phyloP scores from a whole-genome alignment of 2,888 invertebrate species.

The Brachylomia viminalis region DNA sequence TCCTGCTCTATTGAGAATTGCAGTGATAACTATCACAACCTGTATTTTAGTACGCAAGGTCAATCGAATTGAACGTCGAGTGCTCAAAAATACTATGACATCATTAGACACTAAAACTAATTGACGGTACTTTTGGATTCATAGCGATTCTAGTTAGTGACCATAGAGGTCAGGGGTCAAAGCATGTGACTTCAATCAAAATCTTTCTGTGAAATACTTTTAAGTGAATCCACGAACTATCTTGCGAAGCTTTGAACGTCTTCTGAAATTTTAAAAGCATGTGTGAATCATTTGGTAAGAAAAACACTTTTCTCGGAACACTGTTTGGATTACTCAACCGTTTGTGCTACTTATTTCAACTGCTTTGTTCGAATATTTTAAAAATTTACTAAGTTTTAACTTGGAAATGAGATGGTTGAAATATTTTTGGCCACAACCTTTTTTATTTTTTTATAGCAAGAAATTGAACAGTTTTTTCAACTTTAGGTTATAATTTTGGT shows the following conservation, averaged over 20 bases:
- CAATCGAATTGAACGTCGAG: slow-evolving; percentile 71
- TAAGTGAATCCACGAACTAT: slow-evolving; percentile 2
- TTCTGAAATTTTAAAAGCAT: slow-evolving; percentile 13
- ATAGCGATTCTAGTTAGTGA: slow-evolving; percentile 40
- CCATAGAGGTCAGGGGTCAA: slow-evolving; percentile 27
- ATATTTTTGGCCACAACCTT: background rate
- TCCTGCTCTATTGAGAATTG: slow-evolving; percentile 74
- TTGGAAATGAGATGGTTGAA: background rate
- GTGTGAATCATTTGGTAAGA: slow-evolving; percentile 45
- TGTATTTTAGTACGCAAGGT: slow-evolving; percentile 75
- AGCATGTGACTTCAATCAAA: slow-evolving; percentile 47
- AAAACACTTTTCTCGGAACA: slow-evolving; percentile 45
- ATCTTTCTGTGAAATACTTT: slow-evolving; percentile 12
- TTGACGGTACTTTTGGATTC: slow-evolving; percentile 58
- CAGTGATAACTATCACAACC: slow-evolving; percentile 75
- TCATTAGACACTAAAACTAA: slow-evolving; percentile 68
- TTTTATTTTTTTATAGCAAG: background rate
- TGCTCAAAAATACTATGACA: slow-evolving; percentile 71
- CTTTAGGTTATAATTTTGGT: background rate
- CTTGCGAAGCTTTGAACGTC: background rate
- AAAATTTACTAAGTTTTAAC: slow-evolving; percentile 31
- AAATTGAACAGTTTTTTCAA: background rate
- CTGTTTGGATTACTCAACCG: slow-evolving; percentile 53
- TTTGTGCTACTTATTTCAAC: slow-evolving; percentile 32
- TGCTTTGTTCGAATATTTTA: slow-evolving; percentile 21